Evolutionary conservation across 2,113 vertebrate genomes (phyloP), one percentile per base, ranked within the genome.

Genomic region (Rutilus rutilus): DNA sequence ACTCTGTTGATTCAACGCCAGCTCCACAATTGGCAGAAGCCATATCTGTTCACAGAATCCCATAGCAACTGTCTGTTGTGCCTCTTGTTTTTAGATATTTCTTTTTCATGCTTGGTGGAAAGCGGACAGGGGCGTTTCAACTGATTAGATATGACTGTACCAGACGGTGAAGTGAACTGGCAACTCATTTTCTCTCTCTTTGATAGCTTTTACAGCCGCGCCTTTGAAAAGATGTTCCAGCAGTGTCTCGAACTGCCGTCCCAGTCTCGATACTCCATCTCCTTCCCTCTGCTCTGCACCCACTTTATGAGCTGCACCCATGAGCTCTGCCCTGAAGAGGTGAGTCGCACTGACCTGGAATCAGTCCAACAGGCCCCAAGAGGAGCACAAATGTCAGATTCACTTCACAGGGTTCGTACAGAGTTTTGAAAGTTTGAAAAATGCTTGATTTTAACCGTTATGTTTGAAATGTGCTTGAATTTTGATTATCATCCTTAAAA

Each of bases 271-370:
- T 97, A 99, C 88, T 99, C 98, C 86, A 97, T 99, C 94, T 97
- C 97, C 86, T 99, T 99, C 94, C 98, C 98, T 30, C 94, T 99
- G 88, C 97, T 99, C 89, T 99, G 97, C 91, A 99, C 97, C 90
- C 98, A 99, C 93, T 99, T 99, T 89, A 99, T 99, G 98, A 98
- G 97, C 94, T 99, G 98, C 64, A 99, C 98, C 78, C 98, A 99
- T 50, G 98, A 99, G 88, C 95, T 99, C 0, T 99, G 98, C 90
- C 98, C 98, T 2, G 98, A 99, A 93, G 98, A 99, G 97, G 98
- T 99, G 94, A 95, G 89, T 76, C 25, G 30, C 57, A 5, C 81
- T 64, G 47, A 83, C 81, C 27, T 39, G 47, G 50, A 57, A 39
- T 73, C 47, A 11, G 65, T 42, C 64, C 81, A 57, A 19, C 30